Percentiles rank a stretch among this genome's conserved stretches.
These are phyloP conservation scores for Drosophila ironensis DNA, from an alignment of 1,140 invertebrate species.

Conservation along the genomic window DNA sequence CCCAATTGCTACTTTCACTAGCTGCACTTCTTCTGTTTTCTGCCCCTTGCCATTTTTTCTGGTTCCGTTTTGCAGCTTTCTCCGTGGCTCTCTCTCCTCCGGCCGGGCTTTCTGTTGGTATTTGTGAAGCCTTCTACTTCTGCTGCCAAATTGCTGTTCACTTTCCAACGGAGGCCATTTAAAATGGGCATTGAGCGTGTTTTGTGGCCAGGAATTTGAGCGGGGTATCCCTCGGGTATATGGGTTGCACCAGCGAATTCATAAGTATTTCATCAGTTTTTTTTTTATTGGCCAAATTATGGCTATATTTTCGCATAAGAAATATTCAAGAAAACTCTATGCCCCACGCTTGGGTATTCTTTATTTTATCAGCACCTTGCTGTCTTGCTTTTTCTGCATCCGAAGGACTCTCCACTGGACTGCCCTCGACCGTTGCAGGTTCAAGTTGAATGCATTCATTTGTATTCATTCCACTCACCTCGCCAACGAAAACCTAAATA, in stretches of 20 bases:
- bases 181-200: conserved; percentile 56
- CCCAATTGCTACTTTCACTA: conserved; percentile 51
- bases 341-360: neutral
- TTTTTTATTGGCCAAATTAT: too few relatives aligned
- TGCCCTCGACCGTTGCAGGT: conserved; percentile 4
- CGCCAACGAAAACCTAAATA: too few relatives aligned
- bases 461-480: conserved; percentile 26
- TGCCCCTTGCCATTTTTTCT: neutral
- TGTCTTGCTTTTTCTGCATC: neutral
- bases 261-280: too few relatives aligned
- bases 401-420: conserved; percentile 3
- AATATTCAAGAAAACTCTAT: too few relatives aligned
- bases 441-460: conserved; percentile 26
- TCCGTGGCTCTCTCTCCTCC: neutral
- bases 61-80: neutral
- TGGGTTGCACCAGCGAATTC: neutral
- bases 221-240: neutral
- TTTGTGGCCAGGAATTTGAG: conserved; percentile 18
- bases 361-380: neutral
- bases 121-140: conserved; percentile 19
- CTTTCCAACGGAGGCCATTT: conserved; percentile 47
- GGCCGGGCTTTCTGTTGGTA: too few relatives aligned
- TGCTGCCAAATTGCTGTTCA: conserved; percentile 42
- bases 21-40: conserved; percentile 12
- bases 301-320: too few relatives aligned